These are phyloP conservation scores for Crocuta crocuta DNA, from an alignment of 2,113 vertebrate genomes.

Conservation along the genomic window DNA sequence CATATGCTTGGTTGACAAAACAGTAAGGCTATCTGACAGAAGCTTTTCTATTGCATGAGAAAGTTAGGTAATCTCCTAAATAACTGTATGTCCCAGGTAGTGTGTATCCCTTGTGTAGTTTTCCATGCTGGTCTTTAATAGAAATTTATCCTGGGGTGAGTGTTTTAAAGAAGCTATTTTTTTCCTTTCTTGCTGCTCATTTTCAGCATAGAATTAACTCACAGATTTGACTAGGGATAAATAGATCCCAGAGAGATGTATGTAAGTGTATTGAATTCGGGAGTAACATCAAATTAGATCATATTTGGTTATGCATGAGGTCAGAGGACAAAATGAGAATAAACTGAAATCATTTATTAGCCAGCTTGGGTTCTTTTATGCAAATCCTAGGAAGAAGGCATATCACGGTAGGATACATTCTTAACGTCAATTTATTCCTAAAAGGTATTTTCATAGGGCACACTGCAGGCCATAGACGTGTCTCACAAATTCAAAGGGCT, in stretches of 20 bases:
- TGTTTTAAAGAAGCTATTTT: neutral
- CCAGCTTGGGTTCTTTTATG: conserved; percentile 42
- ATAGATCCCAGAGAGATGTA: neutral
- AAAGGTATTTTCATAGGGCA: conserved; percentile 40
- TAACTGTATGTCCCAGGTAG: neutral
- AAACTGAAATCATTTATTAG: conserved; percentile 39
- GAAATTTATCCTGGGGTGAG: neutral
- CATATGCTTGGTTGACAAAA: neutral
- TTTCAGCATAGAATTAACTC: conserved; percentile 38
- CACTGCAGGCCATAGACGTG: neutral
- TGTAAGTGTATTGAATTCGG: neutral
- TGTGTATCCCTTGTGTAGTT: neutral
- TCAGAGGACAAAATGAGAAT: conserved; percentile 39
- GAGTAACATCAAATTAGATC: conserved; percentile 57
- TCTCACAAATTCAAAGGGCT: conserved; percentile 32
- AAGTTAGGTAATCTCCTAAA: conserved; percentile 16
- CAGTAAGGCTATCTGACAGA: neutral
- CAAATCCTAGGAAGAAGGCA: conserved; percentile 24
- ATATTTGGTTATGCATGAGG: conserved; percentile 31
- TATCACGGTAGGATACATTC: neutral
- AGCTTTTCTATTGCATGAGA: neutral
- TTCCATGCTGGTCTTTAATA: conserved; percentile 41
- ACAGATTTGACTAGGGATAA: conserved; percentile 53
- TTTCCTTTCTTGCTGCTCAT: conserved; percentile 42
- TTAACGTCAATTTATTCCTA: conserved; percentile 17